Percentiles rank a stretch among this genome's conserved stretches.
Evolutionary conservation across 2,888 invertebrate species (phyloP).

Genomic region (Netelia virgata): DNA sequence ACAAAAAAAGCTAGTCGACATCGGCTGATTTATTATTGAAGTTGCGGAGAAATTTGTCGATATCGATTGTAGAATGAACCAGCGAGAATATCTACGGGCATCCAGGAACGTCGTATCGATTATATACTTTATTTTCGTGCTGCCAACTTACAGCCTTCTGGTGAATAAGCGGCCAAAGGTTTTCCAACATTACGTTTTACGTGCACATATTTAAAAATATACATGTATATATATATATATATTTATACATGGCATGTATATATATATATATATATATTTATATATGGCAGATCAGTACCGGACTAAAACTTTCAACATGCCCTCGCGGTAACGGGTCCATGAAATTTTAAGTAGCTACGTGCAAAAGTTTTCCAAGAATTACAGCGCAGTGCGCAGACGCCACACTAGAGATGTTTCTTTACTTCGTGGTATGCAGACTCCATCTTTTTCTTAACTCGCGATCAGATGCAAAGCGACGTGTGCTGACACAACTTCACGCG

Average conservation of each 20-base stretch:
- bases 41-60: neutral
- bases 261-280: neutral
- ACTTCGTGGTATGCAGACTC: neutral
- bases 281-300: constrained; percentile 16
- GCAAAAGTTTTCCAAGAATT: constrained; percentile 61
- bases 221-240: neutral
- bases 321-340: constrained; percentile 65
- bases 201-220: no score
- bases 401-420: constrained; percentile 15
- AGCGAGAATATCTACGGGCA: neutral
- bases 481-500: no score
- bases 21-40: neutral
- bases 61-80: neutral
- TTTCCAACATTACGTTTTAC: neutral
- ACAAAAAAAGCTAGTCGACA: neutral
- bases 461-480: neutral
- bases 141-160: neutral
- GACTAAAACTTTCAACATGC: constrained; percentile 63
- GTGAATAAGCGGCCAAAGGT: neutral
- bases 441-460: neutral
- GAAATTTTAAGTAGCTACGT: constrained; percentile 69
- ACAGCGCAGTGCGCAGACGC: neutral
- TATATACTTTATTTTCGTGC: neutral
- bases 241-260: neutral
- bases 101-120: neutral